Evolutionary conservation across 53 echinoderm and acorn worm genomes (phyloP).

Genomic region (Holothuria leucospilota): DNA sequence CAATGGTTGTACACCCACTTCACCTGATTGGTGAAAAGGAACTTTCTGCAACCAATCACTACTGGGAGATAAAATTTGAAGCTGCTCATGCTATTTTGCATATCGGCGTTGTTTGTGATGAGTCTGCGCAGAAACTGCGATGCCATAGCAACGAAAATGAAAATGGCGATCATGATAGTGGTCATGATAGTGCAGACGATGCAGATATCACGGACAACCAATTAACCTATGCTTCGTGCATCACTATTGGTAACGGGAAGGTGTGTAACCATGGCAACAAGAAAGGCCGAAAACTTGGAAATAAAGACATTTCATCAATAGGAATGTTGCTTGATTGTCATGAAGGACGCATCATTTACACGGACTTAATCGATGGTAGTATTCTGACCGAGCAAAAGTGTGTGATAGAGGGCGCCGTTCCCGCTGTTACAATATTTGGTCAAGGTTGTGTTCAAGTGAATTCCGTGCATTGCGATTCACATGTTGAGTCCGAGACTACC

Average conservation of each 20-base stretch:
- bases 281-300: not conserved
- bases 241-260: constrained; percentile 13
- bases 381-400: not conserved
- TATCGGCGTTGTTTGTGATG: constrained; percentile 71
- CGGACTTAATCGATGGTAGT: not conserved
- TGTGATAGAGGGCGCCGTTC: constrained; percentile 31
- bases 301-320: not conserved
- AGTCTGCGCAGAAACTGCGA: constrained; percentile 61
- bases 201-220: not conserved
- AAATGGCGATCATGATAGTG: constrained; percentile 88
- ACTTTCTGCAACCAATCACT: constrained; percentile 69
- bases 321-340: constrained; percentile 6
- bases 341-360: constrained; percentile 1
- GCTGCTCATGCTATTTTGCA: constrained; percentile 66
- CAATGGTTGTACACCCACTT: constrained; percentile 63
- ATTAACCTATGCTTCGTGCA: not conserved
- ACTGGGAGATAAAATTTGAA: constrained; percentile 88
- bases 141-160: constrained; percentile 57
- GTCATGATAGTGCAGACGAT: constrained; percentile 97
- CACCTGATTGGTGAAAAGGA: constrained; percentile 86
- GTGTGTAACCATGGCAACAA: constrained; percentile 41
- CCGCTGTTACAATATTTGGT: constrained; percentile 28
- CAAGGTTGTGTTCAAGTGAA: constrained; percentile 31
- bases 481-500: too few relatives aligned
- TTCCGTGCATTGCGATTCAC: constrained; percentile 8